Base-by-base conservation (phyloP, 2,797 vertebrate species). In the Malacoctenus gilli region DNA sequence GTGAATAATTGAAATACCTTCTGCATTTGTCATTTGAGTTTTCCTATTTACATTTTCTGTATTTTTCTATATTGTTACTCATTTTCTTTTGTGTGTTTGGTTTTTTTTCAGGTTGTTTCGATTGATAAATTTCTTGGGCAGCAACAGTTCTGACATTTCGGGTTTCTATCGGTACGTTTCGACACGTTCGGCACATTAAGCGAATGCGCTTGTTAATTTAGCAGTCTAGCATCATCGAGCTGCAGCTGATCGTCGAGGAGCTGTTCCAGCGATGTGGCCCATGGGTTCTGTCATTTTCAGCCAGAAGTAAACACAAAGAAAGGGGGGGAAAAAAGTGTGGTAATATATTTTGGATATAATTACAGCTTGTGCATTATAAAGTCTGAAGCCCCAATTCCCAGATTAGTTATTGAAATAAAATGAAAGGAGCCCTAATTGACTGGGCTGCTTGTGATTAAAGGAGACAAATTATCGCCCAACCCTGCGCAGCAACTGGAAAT, bases 361-460 rank as follows among this genome's bases (percentile, higher is more conserved):
- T 84, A 88, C 85, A 86, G 63, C 32, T 52, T 56, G 60, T 62
- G 56, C 21, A 32, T 81, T 77, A 76, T 84, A 83, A 89, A 88
- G 84, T 83, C 77, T 76, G 83, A 85, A 88, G 80, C 84, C 61
- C 50, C 77, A 89, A 91, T 89, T 93, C 90, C 89, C 92, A 68
- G 39, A 85, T 85, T 91, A 89, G 90, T 90, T 93, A 92, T 54
- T 93, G 87, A 90, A 91, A 91, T 93, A 85, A 92, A 92, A 93
- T 93, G 87, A 93, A 94, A 94, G 91, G 82, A 89, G 82, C 85
- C 92, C 83, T 93, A 93, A 95, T 93, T 94, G 92, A 93, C 89
- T 90, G 90, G 89, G 91, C 92, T 92, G 89, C 86, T 81, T 73
- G 88, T 91, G 91, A 96, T 95, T 94, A 93, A 92, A 89, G 71